Conservation (phyloP, 2,888 invertebrate species). For the Rhagonycha lutea region DNA sequence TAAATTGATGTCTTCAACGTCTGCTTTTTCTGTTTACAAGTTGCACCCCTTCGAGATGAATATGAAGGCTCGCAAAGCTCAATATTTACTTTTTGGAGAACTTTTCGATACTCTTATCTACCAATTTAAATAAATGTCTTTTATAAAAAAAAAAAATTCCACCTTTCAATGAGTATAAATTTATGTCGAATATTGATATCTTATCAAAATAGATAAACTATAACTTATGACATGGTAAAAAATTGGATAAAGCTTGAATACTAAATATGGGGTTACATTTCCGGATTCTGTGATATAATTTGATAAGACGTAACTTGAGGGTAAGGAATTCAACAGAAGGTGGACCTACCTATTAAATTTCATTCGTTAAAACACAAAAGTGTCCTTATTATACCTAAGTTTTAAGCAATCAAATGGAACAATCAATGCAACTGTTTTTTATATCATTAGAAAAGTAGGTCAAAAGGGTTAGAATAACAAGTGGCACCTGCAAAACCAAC, state of each 20-base stretch:
- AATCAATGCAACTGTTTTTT: slow-evolving; percentile 31
- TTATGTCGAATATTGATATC: background rate
- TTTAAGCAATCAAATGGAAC: slow-evolving; percentile 18
- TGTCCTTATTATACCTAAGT: background rate
- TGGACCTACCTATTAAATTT: background rate
- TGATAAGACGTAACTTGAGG: background rate
- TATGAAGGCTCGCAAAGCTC: background rate
- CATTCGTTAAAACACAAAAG: background rate
- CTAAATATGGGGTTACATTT: background rate
- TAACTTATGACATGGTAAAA: too few species aligned
- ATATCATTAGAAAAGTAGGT: slow-evolving; percentile 29
- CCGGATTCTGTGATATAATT: background rate
- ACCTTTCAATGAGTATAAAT: too few species aligned
- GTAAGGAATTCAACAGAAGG: background rate
- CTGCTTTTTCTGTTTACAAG: slow-evolving; percentile 3
- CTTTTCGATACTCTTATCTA: background rate
- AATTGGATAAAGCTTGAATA: too few species aligned
- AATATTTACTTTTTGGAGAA: background rate
- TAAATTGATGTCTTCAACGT: slow-evolving; percentile 28
- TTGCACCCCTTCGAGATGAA: background rate
- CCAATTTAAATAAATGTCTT: background rate
- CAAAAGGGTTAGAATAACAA: slow-evolving; percentile 37
- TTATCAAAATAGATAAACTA: background rate
- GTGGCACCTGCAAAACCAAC: slow-evolving; percentile 38
- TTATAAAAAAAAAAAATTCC: background rate